Base-by-base conservation (phyloP, 2,797 vertebrate species). In the Nannoperca australis region DNA sequence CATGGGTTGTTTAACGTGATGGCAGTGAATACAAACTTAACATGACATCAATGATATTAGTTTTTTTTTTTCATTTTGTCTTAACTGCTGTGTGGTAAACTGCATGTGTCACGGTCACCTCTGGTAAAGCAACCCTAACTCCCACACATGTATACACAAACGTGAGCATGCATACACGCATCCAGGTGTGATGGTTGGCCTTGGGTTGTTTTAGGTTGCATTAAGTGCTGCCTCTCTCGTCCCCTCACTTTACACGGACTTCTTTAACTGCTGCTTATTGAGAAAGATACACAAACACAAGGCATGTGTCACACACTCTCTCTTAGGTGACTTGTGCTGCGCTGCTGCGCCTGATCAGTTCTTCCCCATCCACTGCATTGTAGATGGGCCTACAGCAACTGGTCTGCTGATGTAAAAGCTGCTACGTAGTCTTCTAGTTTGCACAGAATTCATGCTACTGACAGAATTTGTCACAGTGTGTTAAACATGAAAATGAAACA, bases 221-320 rank as follows among this genome's bases (percentile, higher is more conserved):
- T 55, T 59, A 67, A 69, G 66, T 66, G 53, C 67, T 45, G 47
- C 69, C 71, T 83, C 71, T 76, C 47, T 27, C 22, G 9, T 66
- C 30, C 51, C 44, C 17, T 81, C 68, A 76, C 45, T 76, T 76
- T 55, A 78, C 55, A 18, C 59, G 49, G 36, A 67, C 75, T 79
- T 85, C 77, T 82, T 78, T 78, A 85, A 76, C 80, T 84, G 62
- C 76, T 86, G 85, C 75, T 83, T 76, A 82, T 47, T 81, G 65
- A 80, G 27, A 81, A 40, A 42, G 4, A 74, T 3, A 59, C n/a
- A 50, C 36, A 72, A 10, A 69, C 30, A 32, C 30, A 51, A 82
- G 34, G n/a, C 60, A 65, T 11, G 14, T 22, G 53, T 53, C 6
- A 40, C 17, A 67, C 15, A 54, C 12, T 47, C 17, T 50, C 54